Evolutionary conservation across 2,113 vertebrate genomes (phyloP), one percentile per base, ranked within the genome.

Genomic region (Chlamydotis undulata): DNA sequence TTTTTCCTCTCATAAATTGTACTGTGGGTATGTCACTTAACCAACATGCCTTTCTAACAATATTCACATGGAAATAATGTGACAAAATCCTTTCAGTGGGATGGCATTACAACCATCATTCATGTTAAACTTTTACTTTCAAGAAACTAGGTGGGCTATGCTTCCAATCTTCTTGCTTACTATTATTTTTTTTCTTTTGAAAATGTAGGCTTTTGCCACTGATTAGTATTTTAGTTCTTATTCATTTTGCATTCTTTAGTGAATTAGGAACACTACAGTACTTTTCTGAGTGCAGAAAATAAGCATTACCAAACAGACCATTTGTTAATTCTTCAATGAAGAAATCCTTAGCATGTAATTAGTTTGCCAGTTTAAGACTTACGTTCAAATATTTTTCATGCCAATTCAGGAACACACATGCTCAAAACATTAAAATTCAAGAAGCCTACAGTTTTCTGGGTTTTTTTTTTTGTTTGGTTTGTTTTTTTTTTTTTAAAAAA

Each of bases 401-500:
- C 9, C 63, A 90, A 52, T 87, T 89, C 76, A 63, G 53, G 16
- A 71, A 75, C 31, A 82, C 5, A 8, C 55, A 78, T 94, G 57
- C 96, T 96, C 71, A 89, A 96, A 94, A 60, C 70, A 97, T 67
- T 65, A 95, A 93, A 90, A 97, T 97, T 95, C 76, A 94, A 92
- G 74, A 93, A 94, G 79, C 33, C 41, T 70, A 95, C 2, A 19
- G 67, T 21, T 83, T 33, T 56, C 25, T 12, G 5, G 5, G 35
- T 35, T 35, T 11, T 22, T 29, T n/a, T 59, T 56, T 56, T 10
- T 31, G 28, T 55, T 56, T 35, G 35, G 35, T 35, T 31, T 17
- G 18, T 7, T 25, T 21, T 35, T 17, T 33, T 18, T 45, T 94
- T 92, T 81, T 78, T 41, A 41, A 41, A 41, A 14, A 91, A 97